Conservation (phyloP, 2,888 invertebrate species). For the Orthonevra nobilis region DNA sequence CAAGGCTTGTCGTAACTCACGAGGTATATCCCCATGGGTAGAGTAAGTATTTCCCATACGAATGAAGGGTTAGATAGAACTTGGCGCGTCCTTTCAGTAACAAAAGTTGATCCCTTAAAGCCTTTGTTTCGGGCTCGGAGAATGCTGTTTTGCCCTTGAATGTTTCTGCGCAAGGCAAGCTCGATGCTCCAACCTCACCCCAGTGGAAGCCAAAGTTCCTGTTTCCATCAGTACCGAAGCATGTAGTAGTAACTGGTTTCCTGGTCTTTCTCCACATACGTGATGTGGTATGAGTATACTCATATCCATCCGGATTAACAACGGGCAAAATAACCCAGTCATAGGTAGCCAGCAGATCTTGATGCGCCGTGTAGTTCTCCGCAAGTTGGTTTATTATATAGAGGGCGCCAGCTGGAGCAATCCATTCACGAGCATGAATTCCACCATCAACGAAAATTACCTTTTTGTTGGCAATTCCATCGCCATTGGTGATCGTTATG, state of each 20-base stretch:
- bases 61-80: constrained; percentile 86
- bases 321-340: constrained; percentile 86
- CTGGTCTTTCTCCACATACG: constrained; percentile 83
- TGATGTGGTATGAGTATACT: constrained; percentile 81
- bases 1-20: constrained; percentile 75
- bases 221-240: constrained; percentile 83
- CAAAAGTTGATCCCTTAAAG: constrained; percentile 82
- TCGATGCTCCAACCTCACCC: constrained; percentile 80
- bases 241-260: constrained; percentile 74
- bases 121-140: constrained; percentile 84
- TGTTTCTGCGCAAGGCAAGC: constrained; percentile 81
- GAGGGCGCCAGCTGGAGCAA: constrained; percentile 83
- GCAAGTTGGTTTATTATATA: constrained; percentile 83
- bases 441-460: constrained; percentile 82
- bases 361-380: constrained; percentile 79
- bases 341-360: constrained; percentile 81
- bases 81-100: constrained; percentile 80
- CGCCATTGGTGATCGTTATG: constrained; percentile 83
- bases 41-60: constrained; percentile 84
- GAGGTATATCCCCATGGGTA: constrained; percentile 84
- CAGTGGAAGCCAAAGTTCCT: constrained; percentile 85
- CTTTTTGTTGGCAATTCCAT: constrained; percentile 78
- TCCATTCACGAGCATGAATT: constrained; percentile 87
- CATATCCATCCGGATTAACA: constrained; percentile 88
- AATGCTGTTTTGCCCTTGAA: constrained; percentile 83